These are phyloP conservation scores for Germaria angustata DNA, from an alignment of 2,888 invertebrate genomes.

Conservation along the genomic window DNA sequence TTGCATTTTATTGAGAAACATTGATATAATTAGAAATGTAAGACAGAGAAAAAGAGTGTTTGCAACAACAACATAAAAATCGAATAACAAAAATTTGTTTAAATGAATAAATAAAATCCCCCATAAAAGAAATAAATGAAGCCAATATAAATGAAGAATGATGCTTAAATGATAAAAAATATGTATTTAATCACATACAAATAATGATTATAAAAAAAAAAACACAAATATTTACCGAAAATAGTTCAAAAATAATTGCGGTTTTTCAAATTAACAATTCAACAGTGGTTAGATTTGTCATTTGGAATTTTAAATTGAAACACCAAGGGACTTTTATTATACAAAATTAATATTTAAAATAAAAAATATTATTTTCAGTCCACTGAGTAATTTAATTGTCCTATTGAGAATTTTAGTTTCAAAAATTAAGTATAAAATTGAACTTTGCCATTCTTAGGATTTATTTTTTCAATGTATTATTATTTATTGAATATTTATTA, in stretches of 20 bases:
- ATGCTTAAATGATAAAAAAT: constrained; percentile 42
- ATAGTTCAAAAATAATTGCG: constrained; percentile 43
- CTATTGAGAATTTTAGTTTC: no score
- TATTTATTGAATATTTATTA: no score
- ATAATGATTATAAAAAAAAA: constrained; percentile 19
- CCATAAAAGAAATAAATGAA: constrained; percentile 58
- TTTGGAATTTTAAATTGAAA: no score
- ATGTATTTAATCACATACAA: constrained; percentile 43
- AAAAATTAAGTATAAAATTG: no score
- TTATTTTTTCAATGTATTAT: no score
- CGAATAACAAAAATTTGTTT: neutral
- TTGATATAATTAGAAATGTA: constrained; percentile 63
- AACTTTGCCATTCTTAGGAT: no score
- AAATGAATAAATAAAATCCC: constrained; percentile 53
- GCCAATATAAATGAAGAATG: constrained; percentile 57
- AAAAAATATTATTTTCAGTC: no score
- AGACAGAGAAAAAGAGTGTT: constrained; percentile 56
- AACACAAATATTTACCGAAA: constrained; percentile 6
- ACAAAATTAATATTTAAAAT: no score
- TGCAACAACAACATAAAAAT: constrained; percentile 3
- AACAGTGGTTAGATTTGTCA: neutral
- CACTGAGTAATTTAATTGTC: no score
- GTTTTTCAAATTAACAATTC: constrained; percentile 44
- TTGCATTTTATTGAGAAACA: constrained; percentile 61
- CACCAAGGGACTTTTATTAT: no score